Base-by-base conservation (phyloP, 2,888 invertebrate genomes). In the Oscheius sp. region DNA sequence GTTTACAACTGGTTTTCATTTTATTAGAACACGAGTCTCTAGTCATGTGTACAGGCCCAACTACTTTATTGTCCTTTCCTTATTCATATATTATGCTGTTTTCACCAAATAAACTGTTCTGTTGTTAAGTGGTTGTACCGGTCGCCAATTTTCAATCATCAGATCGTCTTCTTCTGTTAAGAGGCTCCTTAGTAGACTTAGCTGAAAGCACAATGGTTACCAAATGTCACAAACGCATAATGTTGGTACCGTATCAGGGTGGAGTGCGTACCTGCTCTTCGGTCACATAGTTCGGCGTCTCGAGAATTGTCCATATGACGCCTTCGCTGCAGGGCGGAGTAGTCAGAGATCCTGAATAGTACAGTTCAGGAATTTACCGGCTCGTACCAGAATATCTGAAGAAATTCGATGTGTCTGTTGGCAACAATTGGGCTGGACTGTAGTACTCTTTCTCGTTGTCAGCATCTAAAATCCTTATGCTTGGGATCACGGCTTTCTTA, bases 31-130 rank as follows among this genome's bases (percentile, higher is more conserved):
- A 63, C 68, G 68, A 68, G 68, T 68, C 53, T 68, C 68, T 68
- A 68, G 68, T 68, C 68, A 68, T 55, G 68, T 68, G 68, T 68
- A 68, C 68, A 68, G 68, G 68, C 68, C 68, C 59, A 32, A 32
- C 3, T 13, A 29, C 51, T 68, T 53, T 33, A 21, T 29, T 51
- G 35, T 37, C n/a, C 10, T 68, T 11, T n/a, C 32, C 29, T 65
- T 50, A 65, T 50, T 51, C 13, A 35, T 9, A 9, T 32, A 51
- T 42, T 42, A 5, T 42, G 42, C 42, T 51, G 71, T 72, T 51
- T 59, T 59, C 48, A 62, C 37, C 10, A 60, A 59, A 62, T 72
- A 70, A 47, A 70, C 55, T 29, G 55, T 70, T 35, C 70, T 29
- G n/a, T 47, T 47, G 33, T 70, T 70, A 29, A 70, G 10, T 21